These are phyloP conservation scores for Entosphenus tridentatus DNA, from an alignment of 2,113 vertebrate species.

Conservation along the genomic window DNA sequence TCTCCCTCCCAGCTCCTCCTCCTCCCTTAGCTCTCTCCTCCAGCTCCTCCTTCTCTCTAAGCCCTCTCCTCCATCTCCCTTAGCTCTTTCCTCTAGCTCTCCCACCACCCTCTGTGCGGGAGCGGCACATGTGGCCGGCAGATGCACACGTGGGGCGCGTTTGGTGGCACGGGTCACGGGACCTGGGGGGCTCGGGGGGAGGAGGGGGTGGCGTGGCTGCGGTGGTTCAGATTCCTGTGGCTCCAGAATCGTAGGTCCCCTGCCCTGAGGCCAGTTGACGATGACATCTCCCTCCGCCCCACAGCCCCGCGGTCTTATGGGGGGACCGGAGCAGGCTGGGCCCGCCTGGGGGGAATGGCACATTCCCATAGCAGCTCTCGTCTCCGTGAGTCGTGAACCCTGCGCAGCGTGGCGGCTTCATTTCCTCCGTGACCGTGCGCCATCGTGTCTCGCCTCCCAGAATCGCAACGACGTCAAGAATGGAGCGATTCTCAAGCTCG, in stretches of 20 bases:
- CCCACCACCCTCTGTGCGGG: background rate
- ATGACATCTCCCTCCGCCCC: background rate
- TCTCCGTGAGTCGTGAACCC: background rate
- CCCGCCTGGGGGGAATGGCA: background rate
- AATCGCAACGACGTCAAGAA: slow-evolving; percentile 92
- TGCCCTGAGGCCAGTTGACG: background rate
- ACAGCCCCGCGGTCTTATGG: slow-evolving; percentile 7
- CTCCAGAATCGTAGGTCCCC: background rate
- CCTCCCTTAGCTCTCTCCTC: background rate
- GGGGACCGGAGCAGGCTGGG: background rate
- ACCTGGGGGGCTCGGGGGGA: background rate
- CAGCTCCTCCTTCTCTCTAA: background rate
- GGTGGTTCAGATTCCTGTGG: background rate
- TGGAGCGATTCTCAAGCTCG: slow-evolving; percentile 79
- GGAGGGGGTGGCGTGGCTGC: background rate
- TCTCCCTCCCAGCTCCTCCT: background rate
- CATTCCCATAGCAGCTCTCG: background rate
- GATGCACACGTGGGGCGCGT: background rate
- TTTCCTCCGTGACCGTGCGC: too few relatives aligned
- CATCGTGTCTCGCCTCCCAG: slow-evolving; percentile 23
- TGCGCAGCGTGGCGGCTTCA: background rate
- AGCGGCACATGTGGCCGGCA: background rate
- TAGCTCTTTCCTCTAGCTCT: background rate
- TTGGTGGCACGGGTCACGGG: background rate
- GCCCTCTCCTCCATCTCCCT: background rate